Evolutionary conservation across 1,140 invertebrate species (phyloP).

Genomic region (Zophobas atratus): DNA sequence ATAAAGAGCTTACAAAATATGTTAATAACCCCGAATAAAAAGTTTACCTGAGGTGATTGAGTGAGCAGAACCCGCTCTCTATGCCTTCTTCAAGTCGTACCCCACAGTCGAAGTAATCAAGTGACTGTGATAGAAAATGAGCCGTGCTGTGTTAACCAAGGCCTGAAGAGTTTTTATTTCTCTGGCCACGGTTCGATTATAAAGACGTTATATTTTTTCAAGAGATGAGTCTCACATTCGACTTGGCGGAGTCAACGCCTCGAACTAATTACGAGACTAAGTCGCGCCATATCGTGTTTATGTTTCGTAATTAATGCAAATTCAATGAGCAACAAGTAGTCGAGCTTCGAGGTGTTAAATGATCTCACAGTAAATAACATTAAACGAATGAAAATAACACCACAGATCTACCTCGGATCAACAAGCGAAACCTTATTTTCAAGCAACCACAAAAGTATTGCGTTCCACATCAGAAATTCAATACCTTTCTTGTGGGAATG

Average conservation of each 20-base stretch:
- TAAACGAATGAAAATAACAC: not conserved
- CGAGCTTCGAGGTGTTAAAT: constrained; percentile 1
- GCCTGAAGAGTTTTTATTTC: constrained; percentile 31
- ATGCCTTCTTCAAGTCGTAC: constrained; percentile 10
- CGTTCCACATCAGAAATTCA: not conserved
- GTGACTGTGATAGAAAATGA: constrained; percentile 41
- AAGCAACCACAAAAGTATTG: not conserved
- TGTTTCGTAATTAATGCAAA: constrained; percentile 25
- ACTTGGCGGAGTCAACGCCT: not conserved
- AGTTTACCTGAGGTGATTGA: constrained; percentile 53
- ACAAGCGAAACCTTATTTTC: not conserved
- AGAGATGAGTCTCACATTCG: not conserved
- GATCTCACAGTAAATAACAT: constrained; percentile 21
- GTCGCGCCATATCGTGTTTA: constrained; percentile 11
- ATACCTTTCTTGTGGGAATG: not conserved
- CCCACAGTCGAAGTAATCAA: constrained; percentile 39
- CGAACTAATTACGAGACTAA: not conserved
- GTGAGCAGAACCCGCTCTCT: constrained; percentile 34
- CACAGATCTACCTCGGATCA: not conserved
- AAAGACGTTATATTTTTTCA: constrained; percentile 30
- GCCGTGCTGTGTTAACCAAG: constrained; percentile 32
- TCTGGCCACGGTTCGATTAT: constrained; percentile 30
- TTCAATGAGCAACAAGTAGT: constrained; percentile 27
- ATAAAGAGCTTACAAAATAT: constrained; percentile 57
- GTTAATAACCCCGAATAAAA: constrained; percentile 55